Conservation (phyloP, 1,140 invertebrate species). For the Drosophila bifasciata region DNA sequence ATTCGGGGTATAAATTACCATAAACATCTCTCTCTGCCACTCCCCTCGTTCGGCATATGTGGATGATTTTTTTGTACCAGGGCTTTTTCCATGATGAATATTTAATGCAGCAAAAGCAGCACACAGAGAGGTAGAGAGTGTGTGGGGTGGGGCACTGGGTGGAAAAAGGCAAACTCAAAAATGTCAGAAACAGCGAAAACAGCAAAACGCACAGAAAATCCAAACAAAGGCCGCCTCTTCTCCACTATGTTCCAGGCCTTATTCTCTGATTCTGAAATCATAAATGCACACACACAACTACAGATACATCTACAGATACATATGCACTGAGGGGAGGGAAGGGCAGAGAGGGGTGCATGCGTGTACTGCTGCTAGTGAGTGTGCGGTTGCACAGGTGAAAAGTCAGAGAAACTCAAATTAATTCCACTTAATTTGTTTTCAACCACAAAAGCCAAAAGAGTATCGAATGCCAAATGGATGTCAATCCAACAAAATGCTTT, state of each 20-base stretch:
- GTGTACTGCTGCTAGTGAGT: slow-evolving; percentile 14
- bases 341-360: not conserved
- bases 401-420: slow-evolving; percentile 70
- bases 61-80: slow-evolving; percentile 7
- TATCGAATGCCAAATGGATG: slow-evolving; percentile 44
- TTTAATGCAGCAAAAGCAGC: slow-evolving; percentile 53
- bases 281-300: slow-evolving; percentile 41
- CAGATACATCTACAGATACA: not conserved
- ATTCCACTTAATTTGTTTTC: slow-evolving; percentile 80
- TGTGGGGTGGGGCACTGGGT: not conserved
- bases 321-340: no score
- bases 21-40: slow-evolving; percentile 22
- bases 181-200: slow-evolving; percentile 72
- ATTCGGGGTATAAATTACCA: slow-evolving; percentile 55
- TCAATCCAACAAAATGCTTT: slow-evolving; percentile 10
- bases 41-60: slow-evolving; percentile 1
- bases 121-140: not conserved
- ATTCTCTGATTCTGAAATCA: slow-evolving; percentile 64
- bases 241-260: slow-evolving; percentile 48
- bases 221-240: slow-evolving; percentile 66
- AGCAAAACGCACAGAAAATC: slow-evolving; percentile 47
- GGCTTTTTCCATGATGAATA: slow-evolving; percentile 60
- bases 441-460: slow-evolving; percentile 64
- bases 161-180: slow-evolving; percentile 38
- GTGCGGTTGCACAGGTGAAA: slow-evolving; percentile 72